phyloP scores from a whole-genome alignment of 2,888 invertebrate species.

The Sabatieria punctata region DNA sequence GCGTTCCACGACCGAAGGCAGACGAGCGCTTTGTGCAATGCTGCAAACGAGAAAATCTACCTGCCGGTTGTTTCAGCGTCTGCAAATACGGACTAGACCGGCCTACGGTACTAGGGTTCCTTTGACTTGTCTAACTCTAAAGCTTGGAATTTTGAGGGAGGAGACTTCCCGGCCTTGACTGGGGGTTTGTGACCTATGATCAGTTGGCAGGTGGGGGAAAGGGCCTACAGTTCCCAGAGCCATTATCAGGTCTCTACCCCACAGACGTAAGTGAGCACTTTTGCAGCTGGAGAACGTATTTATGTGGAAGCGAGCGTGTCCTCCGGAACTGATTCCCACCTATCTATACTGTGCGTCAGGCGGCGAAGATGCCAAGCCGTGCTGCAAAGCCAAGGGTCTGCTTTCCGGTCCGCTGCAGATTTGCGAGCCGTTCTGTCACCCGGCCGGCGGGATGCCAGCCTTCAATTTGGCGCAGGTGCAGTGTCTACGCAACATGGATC shows the following conservation, averaged over 20 bases:
- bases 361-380: conserved; percentile 4
- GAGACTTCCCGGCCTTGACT: background rate
- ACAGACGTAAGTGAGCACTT: background rate
- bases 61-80: conserved; percentile 1
- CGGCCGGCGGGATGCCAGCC: conserved; percentile 4
- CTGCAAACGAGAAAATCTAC: background rate
- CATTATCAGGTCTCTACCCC: background rate
- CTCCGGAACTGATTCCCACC: background rate
- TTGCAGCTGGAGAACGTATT: conserved; percentile 5
- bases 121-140: background rate
- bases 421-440: conserved; percentile 6
- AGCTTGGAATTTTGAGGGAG: background rate
- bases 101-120: background rate
- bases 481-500: background rate
- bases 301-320: conserved; percentile 2
- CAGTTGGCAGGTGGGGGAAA: no score
- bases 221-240: background rate
- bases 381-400: background rate
- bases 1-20: background rate
- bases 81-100: conserved; percentile 1
- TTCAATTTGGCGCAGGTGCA: background rate
- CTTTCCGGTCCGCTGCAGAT: background rate
- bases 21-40: background rate
- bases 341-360: conserved; percentile 7
- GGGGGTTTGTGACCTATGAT: background rate